A percentile compares a stretch with the other conserved stretches of the same genome.
phyloP scores from a whole-genome alignment of 2,797 vertebrate species.

The Melanotaenia nigrans region DNA sequence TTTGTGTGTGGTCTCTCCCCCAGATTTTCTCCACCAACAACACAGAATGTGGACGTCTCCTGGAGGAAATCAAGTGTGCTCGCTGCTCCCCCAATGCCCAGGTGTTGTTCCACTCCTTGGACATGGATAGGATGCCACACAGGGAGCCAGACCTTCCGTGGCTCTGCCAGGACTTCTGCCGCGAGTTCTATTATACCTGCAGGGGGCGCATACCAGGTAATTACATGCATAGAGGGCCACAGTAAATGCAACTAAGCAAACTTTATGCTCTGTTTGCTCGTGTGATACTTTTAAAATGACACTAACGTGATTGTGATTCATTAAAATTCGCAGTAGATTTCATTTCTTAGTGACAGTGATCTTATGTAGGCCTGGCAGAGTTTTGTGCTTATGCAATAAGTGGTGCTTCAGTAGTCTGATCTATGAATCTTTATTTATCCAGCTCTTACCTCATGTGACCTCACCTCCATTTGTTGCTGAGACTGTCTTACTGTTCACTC shows the following conservation, averaged over 20 bases:
- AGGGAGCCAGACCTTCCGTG: slow-evolving; percentile 90
- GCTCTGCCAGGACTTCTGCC: slow-evolving; percentile 97
- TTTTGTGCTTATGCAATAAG: slow-evolving; percentile 62
- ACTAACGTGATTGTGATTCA: slow-evolving; percentile 41
- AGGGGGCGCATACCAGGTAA: slow-evolving; percentile 98
- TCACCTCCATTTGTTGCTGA: slow-evolving; percentile 72
- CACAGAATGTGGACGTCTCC: slow-evolving; percentile 95
- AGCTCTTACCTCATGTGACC: slow-evolving; percentile 76
- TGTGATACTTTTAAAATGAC: slow-evolving; percentile 25
- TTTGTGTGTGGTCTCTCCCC: slow-evolving; percentile 63
- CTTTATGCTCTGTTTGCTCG: neutral
- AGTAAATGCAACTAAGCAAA: neutral
- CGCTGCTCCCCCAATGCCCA: slow-evolving; percentile 97
- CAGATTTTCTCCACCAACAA: slow-evolving; percentile 98
- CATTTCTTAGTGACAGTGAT: slow-evolving; percentile 42
- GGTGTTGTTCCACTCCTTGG: slow-evolving; percentile 91
- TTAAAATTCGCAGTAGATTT: slow-evolving; percentile 39
- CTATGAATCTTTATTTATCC: slow-evolving; percentile 74
- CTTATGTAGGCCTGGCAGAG: slow-evolving; percentile 58
- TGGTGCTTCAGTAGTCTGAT: slow-evolving; percentile 73
- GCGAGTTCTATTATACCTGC: slow-evolving; percentile 98
- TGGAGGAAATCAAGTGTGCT: slow-evolving; percentile 98
- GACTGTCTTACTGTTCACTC: slow-evolving; percentile 44
- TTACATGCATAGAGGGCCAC: slow-evolving; percentile 43
- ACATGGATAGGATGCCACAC: slow-evolving; percentile 87